Conservation (phyloP, 2,797 vertebrate genomes). For the Cephalopachus bancanus region DNA sequence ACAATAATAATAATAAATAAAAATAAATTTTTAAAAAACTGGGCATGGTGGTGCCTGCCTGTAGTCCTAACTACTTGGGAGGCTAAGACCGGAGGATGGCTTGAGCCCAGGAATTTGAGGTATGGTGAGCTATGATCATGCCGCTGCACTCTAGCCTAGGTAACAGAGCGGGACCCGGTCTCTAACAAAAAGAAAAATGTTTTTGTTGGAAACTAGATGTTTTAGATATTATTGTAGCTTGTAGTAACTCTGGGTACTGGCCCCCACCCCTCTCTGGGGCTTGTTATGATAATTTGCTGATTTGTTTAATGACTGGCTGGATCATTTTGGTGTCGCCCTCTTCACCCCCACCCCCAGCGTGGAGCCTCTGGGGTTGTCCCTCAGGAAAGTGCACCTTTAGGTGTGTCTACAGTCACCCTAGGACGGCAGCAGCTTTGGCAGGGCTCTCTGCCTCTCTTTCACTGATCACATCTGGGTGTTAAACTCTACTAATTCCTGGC, state of each 20-base stretch:
- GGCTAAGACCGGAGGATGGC: too few relatives aligned
- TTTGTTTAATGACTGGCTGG: background rate
- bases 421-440: background rate
- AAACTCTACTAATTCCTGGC: background rate
- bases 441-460: background rate
- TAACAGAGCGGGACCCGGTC: too few relatives aligned
- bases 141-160: too few relatives aligned
- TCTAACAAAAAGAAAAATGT: background rate
- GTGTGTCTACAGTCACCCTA: background rate
- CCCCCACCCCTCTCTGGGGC: background rate
- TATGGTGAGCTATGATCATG: too few relatives aligned
- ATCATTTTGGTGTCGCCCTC: background rate
- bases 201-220: background rate
- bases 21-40: too few relatives aligned
- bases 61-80: too few relatives aligned
- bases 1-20: too few relatives aligned
- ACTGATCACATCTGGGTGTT: background rate
- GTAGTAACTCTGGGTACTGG: background rate
- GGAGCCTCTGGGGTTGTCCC: background rate
- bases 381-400: background rate
- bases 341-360: background rate
- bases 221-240: background rate
- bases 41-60: too few relatives aligned
- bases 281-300: background rate
- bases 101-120: too few relatives aligned